Conservation (phyloP, 2,888 invertebrate species). For the Cremastinae sp. region DNA sequence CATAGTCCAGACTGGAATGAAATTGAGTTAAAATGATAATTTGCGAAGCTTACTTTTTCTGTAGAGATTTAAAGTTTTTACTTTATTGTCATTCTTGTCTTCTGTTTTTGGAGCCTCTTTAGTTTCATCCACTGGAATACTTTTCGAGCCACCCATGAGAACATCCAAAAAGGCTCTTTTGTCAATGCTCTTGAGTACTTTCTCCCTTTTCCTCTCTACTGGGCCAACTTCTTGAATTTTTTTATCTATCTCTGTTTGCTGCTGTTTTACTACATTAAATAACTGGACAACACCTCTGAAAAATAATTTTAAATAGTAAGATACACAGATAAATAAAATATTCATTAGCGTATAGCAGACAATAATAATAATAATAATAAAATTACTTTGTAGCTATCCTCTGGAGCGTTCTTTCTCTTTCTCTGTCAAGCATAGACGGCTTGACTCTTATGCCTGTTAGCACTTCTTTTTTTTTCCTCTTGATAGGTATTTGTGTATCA, state of each 20-base stretch:
- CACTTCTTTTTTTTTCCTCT: slow-evolving; percentile 79
- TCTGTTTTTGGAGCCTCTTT: slow-evolving; percentile 79
- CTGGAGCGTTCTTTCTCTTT: slow-evolving; percentile 87
- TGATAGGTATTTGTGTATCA: slow-evolving; percentile 74
- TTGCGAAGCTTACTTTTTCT: too few species aligned
- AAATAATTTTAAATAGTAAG: slow-evolving; percentile 55
- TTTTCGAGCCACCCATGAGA: slow-evolving; percentile 84
- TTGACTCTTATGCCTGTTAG: slow-evolving; percentile 86
- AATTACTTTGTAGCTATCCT: slow-evolving; percentile 90
- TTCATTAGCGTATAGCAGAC: slow-evolving; percentile 20
- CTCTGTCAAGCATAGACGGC: slow-evolving; percentile 88
- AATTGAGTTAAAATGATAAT: not conserved
- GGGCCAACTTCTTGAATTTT: slow-evolving; percentile 88
- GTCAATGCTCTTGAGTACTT: slow-evolving; percentile 87
- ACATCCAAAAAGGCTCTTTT: slow-evolving; percentile 89
- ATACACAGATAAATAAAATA: slow-evolving; percentile 29
- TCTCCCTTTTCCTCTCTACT: slow-evolving; percentile 89
- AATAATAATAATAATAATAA: slow-evolving; percentile 15
- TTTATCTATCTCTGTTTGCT: slow-evolving; percentile 89
- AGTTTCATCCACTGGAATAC: slow-evolving; percentile 78
- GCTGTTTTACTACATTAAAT: slow-evolving; percentile 93
- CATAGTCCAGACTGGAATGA: slow-evolving; percentile 73
- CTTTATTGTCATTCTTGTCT: slow-evolving; percentile 78
- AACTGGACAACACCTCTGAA: slow-evolving; percentile 93
- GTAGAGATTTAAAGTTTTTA: slow-evolving; percentile 35